Conservation (phyloP, 2,113 vertebrate species). For the Gobio gobio region DNA sequence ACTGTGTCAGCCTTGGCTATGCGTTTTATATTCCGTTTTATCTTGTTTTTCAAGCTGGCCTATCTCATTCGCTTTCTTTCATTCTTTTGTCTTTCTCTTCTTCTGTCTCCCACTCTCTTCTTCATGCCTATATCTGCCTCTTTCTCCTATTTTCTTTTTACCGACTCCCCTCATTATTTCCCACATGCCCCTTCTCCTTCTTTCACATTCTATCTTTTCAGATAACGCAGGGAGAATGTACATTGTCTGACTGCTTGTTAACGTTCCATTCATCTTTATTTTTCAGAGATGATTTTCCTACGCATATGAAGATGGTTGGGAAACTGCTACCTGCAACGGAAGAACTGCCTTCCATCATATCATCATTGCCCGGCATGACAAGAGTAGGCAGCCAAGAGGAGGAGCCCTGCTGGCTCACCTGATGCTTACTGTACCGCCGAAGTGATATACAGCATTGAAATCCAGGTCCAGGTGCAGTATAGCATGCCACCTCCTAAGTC, state of each 20-base stretch:
- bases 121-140: neutral
- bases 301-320: conserved; percentile 44
- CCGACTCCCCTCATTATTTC: conserved; percentile 27
- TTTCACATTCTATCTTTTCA: conserved; percentile 11
- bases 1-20: conserved; percentile 69
- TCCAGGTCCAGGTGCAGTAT: conserved; percentile 13
- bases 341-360: neutral
- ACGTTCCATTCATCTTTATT: neutral
- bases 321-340: neutral
- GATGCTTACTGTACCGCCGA: conserved; percentile 4
- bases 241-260: conserved; percentile 40
- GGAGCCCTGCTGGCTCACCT: conserved; percentile 35
- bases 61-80: conserved; percentile 41
- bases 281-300: conserved; percentile 53
- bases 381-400: conserved; percentile 4
- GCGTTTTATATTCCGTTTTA: conserved; percentile 78
- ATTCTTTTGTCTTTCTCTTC: neutral
- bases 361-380: conserved; percentile 12
- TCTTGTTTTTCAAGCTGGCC: conserved; percentile 63
- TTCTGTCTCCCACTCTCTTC: neutral
- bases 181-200: neutral
- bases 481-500: neutral
- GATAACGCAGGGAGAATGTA: conserved; percentile 65
- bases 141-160: conserved; percentile 22
- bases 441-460: neutral